phyloP scores from a whole-genome alignment of 2,797 vertebrate genomes.

The Monodelphis domestica region DNA sequence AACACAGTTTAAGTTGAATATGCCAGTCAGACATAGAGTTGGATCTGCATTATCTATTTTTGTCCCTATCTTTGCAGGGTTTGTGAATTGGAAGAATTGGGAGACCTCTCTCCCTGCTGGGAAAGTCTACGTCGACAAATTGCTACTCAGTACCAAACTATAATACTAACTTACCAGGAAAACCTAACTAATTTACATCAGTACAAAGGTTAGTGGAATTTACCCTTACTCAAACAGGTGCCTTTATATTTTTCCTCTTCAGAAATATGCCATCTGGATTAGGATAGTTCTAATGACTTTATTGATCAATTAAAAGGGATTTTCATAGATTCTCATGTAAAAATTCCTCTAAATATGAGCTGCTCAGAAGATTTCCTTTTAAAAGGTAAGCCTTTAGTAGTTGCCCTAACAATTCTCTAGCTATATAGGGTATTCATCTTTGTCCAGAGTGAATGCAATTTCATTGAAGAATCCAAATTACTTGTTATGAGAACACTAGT shows the following conservation, averaged over 20 bases:
- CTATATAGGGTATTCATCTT: neutral
- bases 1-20: neutral
- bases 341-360: constrained; percentile 40
- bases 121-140: constrained; percentile 96
- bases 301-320: constrained; percentile 8
- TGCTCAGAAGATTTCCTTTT: constrained; percentile 60
- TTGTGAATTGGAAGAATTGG: constrained; percentile 95
- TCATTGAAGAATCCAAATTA: neutral
- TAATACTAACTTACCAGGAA: constrained; percentile 95
- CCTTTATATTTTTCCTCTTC: fast-evolving
- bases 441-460: neutral
- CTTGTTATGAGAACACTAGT: neutral
- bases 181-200: constrained; percentile 92
- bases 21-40: neutral
- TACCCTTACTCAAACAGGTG: fast-evolving
- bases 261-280: neutral
- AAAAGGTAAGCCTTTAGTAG: constrained; percentile 36
- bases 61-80: constrained; percentile 85
- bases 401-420: constrained; percentile 21
- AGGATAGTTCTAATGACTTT: neutral
- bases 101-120: constrained; percentile 98
- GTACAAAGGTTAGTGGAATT: constrained; percentile 91
- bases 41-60: neutral
- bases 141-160: constrained; percentile 95
- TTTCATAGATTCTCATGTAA: constrained; percentile 54